Evolutionary conservation across 2,113 vertebrate species (phyloP).

Genomic region (Pungitius pungitius): DNA sequence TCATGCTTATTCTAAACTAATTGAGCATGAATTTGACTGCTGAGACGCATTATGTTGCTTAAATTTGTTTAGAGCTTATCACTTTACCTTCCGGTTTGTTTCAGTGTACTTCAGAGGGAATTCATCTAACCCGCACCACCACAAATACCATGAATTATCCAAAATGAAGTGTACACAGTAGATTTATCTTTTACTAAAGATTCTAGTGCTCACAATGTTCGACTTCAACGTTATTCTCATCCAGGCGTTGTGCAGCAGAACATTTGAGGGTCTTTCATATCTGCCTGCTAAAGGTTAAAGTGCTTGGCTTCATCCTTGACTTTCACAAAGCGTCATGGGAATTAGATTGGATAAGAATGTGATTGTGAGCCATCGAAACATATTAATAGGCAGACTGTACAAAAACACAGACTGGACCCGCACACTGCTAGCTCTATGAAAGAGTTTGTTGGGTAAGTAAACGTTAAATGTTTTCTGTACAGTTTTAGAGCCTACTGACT

Average conservation of each 20-base stretch:
- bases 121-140: background rate
- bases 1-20: conserved; percentile 5
- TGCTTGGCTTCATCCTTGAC: background rate
- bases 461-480: too few species aligned
- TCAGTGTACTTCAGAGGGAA: background rate
- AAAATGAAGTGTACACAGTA: background rate
- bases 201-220: background rate
- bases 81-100: background rate
- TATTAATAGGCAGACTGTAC: background rate
- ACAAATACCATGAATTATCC: background rate
- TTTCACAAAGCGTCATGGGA: conserved; percentile 1
- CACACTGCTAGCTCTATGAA: background rate
- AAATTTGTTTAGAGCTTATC: background rate
- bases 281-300: conserved; percentile 10
- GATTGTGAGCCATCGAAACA: conserved; percentile 8
- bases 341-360: background rate
- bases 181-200: background rate
- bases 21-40: background rate
- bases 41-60: conserved; percentile 8
- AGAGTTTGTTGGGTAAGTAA: background rate
- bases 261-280: background rate
- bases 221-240: conserved; percentile 2
- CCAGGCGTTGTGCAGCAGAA: background rate
- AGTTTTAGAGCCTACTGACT: too few species aligned
- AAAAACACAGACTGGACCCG: background rate